Evolutionary conservation across 2,888 invertebrate genomes (phyloP).

Genomic region (Caenorhabditis sp.): DNA sequence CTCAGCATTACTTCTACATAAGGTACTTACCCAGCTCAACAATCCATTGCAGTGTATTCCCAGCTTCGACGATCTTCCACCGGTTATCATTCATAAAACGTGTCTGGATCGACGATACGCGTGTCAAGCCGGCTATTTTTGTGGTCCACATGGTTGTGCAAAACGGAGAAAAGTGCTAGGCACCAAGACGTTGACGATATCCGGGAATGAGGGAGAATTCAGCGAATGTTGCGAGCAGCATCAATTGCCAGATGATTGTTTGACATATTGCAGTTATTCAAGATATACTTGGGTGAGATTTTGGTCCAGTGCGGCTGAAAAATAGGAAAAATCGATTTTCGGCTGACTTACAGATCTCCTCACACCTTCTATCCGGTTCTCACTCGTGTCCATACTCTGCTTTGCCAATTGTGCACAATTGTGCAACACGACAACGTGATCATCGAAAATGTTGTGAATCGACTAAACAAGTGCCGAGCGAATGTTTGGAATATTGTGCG

Average conservation of each 20-base stretch:
- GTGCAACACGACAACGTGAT: neutral
- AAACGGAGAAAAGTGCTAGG: neutral
- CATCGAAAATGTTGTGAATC: neutral
- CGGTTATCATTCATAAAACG: conserved; percentile 20
- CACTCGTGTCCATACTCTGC: neutral
- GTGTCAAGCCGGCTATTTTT: neutral
- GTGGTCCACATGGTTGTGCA: conserved; percentile 5
- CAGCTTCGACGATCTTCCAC: conserved; percentile 24
- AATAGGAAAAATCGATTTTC: neutral
- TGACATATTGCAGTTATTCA: neutral
- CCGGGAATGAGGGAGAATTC: neutral
- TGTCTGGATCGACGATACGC: conserved; percentile 8
- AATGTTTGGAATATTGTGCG: neutral
- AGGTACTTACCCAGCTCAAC: too few species aligned
- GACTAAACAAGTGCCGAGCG: neutral
- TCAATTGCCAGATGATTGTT: neutral
- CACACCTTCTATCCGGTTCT: neutral
- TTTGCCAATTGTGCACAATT: neutral
- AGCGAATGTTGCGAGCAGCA: neutral
- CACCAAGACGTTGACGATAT: neutral
- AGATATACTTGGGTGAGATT: neutral
- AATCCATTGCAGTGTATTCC: conserved; percentile 35
- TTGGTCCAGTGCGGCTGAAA: neutral
- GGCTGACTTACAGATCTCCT: neutral
- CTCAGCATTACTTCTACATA: too few species aligned